Percentiles rank a stretch among this genome's conserved stretches.
Evolutionary conservation across 2,797 vertebrate species (phyloP).

Genomic region (Tapirus indicus): DNA sequence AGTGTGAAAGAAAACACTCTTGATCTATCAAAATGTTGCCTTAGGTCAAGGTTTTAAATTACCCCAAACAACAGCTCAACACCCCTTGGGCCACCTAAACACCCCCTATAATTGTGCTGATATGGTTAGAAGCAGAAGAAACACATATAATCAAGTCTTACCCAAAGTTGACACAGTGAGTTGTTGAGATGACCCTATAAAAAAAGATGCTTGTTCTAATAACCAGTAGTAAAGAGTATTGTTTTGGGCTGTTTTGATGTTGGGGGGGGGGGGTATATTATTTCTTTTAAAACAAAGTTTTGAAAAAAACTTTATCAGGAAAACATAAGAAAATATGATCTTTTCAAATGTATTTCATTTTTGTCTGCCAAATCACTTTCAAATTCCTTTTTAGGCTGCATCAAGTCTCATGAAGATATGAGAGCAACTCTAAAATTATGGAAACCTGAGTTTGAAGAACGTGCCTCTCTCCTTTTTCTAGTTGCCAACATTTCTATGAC

Average conservation of each 20-base stretch:
- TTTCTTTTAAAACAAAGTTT: conserved; percentile 28
- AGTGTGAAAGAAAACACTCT: conserved; percentile 48
- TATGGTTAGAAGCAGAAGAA: background rate
- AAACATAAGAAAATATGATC: background rate
- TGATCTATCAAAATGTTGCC: conserved; percentile 47
- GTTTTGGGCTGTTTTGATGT: background rate
- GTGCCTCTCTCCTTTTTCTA: background rate
- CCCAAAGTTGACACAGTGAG: background rate
- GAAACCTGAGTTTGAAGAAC: background rate
- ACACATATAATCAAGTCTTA: conserved; percentile 23
- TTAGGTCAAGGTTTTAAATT: conserved; percentile 60
- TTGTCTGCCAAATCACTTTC: conserved; percentile 22
- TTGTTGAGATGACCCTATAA: background rate
- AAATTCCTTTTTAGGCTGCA: background rate
- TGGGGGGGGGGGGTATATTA: background rate
- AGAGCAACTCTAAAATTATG: background rate
- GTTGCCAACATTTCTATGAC: background rate
- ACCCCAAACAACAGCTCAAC: conserved; percentile 11
- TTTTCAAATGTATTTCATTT: conserved; percentile 61
- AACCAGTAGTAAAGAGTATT: background rate
- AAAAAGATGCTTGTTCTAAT: conserved; percentile 4
- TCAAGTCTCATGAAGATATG: background rate
- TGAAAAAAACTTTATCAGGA: background rate
- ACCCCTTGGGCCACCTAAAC: background rate
- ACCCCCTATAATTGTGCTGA: background rate